These are phyloP conservation scores for Chrysomela aeneicollis DNA, from an alignment of 2,888 invertebrate species.

Conservation along the genomic window DNA sequence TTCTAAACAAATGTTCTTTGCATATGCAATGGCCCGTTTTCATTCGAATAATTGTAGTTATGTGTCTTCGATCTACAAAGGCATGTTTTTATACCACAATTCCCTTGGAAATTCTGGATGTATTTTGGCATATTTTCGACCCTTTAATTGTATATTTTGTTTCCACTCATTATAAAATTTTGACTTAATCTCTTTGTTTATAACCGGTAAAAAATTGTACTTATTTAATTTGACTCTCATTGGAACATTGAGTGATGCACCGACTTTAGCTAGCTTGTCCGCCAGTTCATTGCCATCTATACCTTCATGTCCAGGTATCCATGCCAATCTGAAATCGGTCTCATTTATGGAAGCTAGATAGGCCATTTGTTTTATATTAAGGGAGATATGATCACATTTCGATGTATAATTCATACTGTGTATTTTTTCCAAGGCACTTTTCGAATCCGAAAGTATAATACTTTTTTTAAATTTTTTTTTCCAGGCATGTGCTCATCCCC, in stretches of 20 bases:
- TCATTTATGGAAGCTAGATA: background rate
- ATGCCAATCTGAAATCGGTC: background rate
- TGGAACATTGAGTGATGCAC: background rate
- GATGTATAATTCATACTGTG: background rate
- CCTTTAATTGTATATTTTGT: constrained; percentile 2
- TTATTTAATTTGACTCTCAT: constrained; percentile 1
- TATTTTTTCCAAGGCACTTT: constrained; percentile 8
- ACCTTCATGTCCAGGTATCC: background rate
- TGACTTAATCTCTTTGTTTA: background rate
- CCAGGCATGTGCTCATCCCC: background rate
- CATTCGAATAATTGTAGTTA: constrained; percentile 4
- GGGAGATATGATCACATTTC: constrained; percentile 4
- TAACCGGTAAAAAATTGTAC: background rate
- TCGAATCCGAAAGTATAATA: constrained; percentile 2
- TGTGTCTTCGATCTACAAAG: background rate
- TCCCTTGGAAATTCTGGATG: background rate
- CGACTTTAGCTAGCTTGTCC: constrained; percentile 8
- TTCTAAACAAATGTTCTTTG: constrained; percentile 2
- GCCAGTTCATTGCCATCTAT: constrained; percentile 6
- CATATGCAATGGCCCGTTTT: constrained; percentile 2
- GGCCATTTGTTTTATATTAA: constrained; percentile 1
- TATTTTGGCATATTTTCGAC: constrained; percentile 1
- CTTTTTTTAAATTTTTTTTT: constrained; percentile 15
- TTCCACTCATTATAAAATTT: background rate
- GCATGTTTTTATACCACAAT: background rate